Evolutionary conservation across 2,888 invertebrate genomes (phyloP).

Genomic region (Octodonta nipae): DNA sequence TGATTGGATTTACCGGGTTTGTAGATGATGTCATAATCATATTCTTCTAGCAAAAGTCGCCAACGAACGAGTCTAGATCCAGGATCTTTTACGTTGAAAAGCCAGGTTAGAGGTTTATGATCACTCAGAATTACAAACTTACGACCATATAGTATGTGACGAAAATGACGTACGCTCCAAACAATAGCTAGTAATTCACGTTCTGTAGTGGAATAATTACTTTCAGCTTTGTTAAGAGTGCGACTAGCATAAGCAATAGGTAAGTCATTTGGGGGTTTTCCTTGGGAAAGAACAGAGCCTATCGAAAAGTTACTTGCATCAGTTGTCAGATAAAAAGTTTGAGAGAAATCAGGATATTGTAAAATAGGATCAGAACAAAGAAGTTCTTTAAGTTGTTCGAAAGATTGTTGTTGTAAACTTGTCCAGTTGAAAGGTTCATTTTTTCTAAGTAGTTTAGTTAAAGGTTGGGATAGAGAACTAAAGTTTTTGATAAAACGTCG

Average conservation of each 20-base stretch:
- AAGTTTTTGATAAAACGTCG: slow-evolving; percentile 13
- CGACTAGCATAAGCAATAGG: slow-evolving; percentile 28
- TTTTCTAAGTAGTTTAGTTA: slow-evolving; percentile 13
- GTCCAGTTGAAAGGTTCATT: slow-evolving; percentile 9
- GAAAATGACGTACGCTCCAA: slow-evolving; percentile 25
- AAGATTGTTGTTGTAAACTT: slow-evolving; percentile 10
- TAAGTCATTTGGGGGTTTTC: slow-evolving; percentile 22
- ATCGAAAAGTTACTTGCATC: slow-evolving; percentile 25
- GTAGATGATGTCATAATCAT: slow-evolving; percentile 15
- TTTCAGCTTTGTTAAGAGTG: slow-evolving; percentile 24
- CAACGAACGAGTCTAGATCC: slow-evolving; percentile 22
- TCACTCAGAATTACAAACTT: slow-evolving; percentile 27
- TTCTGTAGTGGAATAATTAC: slow-evolving; percentile 28
- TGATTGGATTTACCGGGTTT: slow-evolving; percentile 6
- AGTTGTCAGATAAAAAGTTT: slow-evolving; percentile 23
- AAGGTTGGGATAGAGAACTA: slow-evolving; percentile 11
- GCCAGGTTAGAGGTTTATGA: slow-evolving; percentile 26
- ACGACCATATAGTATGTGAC: slow-evolving; percentile 27
- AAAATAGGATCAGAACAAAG: slow-evolving; percentile 12
- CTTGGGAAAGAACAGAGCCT: slow-evolving; percentile 9
- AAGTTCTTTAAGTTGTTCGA: slow-evolving; percentile 14
- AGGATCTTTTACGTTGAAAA: slow-evolving; percentile 24
- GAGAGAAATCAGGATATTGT: slow-evolving; percentile 22
- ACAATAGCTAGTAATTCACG: slow-evolving; percentile 29
- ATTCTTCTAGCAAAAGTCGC: slow-evolving; percentile 23